phyloP scores from a whole-genome alignment of 1,140 invertebrate genomes.

The Plectus sambesii region DNA sequence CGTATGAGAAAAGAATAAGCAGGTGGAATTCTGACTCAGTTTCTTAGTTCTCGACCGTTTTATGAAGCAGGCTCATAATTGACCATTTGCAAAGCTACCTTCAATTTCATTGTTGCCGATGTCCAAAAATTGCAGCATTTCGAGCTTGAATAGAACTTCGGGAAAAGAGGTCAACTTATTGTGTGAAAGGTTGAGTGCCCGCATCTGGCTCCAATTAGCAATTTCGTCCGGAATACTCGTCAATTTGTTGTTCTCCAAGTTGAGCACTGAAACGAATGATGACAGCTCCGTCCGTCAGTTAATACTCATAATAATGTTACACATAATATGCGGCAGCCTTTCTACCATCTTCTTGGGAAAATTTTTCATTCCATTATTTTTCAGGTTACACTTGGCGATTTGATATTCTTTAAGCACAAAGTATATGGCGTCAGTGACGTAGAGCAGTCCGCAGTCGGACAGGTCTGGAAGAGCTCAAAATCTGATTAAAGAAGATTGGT shows the following conservation, averaged over 20 bases:
- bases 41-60: no score
- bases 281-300: neutral
- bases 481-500: neutral
- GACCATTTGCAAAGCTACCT: no score
- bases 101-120: slow-evolving; percentile 29
- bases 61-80: no score
- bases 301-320: slow-evolving; percentile 14
- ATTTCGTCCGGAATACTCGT: slow-evolving; percentile 31
- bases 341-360: slow-evolving; percentile 32
- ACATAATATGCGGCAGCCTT: slow-evolving; percentile 29
- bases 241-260: slow-evolving; percentile 34
- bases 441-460: slow-evolving; percentile 35
- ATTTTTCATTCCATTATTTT: slow-evolving; percentile 34
- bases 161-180: slow-evolving; percentile 27
- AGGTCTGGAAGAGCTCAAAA: slow-evolving; percentile 21
- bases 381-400: slow-evolving; percentile 30
- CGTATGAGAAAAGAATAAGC: no score
- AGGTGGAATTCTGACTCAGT: no score
- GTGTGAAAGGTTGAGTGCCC: slow-evolving; percentile 28
- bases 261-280: slow-evolving; percentile 27
- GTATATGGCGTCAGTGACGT: slow-evolving; percentile 36
- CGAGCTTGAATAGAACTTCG: slow-evolving; percentile 16
- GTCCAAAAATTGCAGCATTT: slow-evolving; percentile 26
- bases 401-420: slow-evolving; percentile 29
- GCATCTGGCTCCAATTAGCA: slow-evolving; percentile 21